These are phyloP conservation scores for Apostichopus leukothele DNA, from an alignment of 53 echinoderm and acorn worm genomes.

Conservation along the genomic window DNA sequence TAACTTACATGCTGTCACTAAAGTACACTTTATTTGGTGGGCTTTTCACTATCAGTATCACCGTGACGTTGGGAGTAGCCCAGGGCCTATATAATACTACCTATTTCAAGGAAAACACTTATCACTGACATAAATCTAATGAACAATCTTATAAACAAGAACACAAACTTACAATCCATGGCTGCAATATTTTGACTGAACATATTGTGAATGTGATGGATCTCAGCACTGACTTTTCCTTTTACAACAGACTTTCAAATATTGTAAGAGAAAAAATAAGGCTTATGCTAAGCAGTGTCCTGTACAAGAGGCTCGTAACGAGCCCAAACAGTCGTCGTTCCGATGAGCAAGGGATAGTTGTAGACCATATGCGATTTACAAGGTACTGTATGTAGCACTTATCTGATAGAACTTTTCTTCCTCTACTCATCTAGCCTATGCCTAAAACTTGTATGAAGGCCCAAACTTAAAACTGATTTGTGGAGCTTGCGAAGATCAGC, in stretches of 20 bases:
- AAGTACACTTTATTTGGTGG: too few species aligned
- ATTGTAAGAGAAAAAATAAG: not conserved
- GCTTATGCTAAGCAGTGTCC: not conserved
- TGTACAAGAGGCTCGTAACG: not conserved
- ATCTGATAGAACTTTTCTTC: not conserved
- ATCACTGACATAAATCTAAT: not conserved
- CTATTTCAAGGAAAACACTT: not conserved
- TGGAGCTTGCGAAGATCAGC: not conserved
- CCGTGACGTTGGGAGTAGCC: not conserved
- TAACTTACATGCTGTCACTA: too few species aligned
- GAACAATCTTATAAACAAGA: not conserved
- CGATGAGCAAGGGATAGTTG: too few species aligned
- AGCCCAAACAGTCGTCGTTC: too few species aligned
- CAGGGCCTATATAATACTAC: not conserved
- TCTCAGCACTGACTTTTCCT: not conserved
- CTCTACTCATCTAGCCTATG: not conserved
- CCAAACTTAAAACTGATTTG: not conserved
- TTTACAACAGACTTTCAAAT: not conserved
- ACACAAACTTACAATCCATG: slow-evolving; percentile 67
- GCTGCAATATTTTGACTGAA: slow-evolving; percentile 70
- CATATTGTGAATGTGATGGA: not conserved
- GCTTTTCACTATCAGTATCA: too few species aligned
- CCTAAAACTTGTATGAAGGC: not conserved
- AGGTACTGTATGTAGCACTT: not conserved
- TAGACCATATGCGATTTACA: not conserved